These are phyloP conservation scores for Hippocampus kuda DNA, from an alignment of 2,797 vertebrate genomes.

Conservation along the genomic window DNA sequence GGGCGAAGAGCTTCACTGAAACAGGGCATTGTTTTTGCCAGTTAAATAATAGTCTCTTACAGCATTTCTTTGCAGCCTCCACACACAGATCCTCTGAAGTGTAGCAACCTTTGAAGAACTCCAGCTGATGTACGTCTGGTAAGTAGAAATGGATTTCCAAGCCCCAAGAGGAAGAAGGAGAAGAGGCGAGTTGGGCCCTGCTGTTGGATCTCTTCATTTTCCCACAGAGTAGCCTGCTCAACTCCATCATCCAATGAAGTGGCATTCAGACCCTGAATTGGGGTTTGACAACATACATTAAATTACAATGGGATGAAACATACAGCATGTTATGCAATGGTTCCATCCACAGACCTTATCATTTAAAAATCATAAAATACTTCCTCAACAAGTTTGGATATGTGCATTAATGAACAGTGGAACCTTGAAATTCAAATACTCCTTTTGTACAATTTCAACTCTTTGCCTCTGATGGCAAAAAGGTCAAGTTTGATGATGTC, in stretches of 20 bases:
- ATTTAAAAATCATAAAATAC: not conserved
- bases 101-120: conserved; percentile 69
- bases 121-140: conserved; percentile 64
- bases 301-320: not conserved
- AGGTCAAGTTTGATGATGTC: no score
- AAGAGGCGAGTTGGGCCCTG: conserved; percentile 61
- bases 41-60: conserved; percentile 58
- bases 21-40: not conserved
- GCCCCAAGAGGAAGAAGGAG: conserved; percentile 63
- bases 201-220: conserved; percentile 83
- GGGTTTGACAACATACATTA: conserved; percentile 2
- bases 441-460: not conserved
- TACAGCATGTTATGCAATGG: not conserved
- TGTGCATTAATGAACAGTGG: not conserved
- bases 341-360: not conserved
- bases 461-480: no score
- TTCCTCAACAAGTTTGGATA: not conserved
- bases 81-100: conserved; percentile 82
- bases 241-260: conserved; percentile 74
- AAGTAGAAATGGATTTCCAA: conserved; percentile 83
- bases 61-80: conserved; percentile 78
- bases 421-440: not conserved
- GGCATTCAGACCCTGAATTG: conserved; percentile 75
- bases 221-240: conserved; percentile 91
- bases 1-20: not conserved